Evolutionary conservation across 2,113 vertebrate species (phyloP).

Genomic region (Caranx melampygus): DNA sequence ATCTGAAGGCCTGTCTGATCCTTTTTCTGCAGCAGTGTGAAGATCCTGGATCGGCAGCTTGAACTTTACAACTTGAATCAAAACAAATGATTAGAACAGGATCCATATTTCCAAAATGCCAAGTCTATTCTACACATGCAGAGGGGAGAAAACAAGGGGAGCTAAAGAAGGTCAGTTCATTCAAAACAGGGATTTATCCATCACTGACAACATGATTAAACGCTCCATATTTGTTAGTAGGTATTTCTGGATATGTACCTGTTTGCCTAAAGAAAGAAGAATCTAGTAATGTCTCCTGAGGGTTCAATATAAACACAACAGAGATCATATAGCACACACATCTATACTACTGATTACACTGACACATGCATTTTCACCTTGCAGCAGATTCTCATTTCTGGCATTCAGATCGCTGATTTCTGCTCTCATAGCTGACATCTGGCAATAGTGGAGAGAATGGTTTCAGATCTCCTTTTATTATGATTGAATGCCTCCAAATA

Average conservation of each 20-base stretch:
- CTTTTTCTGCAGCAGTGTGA: slow-evolving; percentile 21
- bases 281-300: background rate
- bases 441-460: slow-evolving; percentile 43
- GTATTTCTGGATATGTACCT: slow-evolving; percentile 27
- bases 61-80: slow-evolving; percentile 66
- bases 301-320: background rate
- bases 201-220: background rate
- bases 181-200: slow-evolving; percentile 30
- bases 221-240: background rate
- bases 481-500: background rate
- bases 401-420: slow-evolving; percentile 67
- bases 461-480: slow-evolving; percentile 18
- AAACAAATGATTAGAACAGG: slow-evolving; percentile 12
- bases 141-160: background rate
- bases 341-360: slow-evolving; percentile 35
- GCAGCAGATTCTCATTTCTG: slow-evolving; percentile 69
- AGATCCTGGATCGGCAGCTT: slow-evolving; percentile 60
- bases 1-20: background rate
- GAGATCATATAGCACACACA: slow-evolving; percentile 27
- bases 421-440: slow-evolving; percentile 75
- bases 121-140: background rate
- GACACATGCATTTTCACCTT: slow-evolving; percentile 72
- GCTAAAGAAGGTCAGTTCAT: background rate
- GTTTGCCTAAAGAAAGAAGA: background rate
- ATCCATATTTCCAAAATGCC: background rate